Evolutionary conservation across 2,797 vertebrate species (phyloP).

Genomic region (Gymnopithys bicolor): DNA sequence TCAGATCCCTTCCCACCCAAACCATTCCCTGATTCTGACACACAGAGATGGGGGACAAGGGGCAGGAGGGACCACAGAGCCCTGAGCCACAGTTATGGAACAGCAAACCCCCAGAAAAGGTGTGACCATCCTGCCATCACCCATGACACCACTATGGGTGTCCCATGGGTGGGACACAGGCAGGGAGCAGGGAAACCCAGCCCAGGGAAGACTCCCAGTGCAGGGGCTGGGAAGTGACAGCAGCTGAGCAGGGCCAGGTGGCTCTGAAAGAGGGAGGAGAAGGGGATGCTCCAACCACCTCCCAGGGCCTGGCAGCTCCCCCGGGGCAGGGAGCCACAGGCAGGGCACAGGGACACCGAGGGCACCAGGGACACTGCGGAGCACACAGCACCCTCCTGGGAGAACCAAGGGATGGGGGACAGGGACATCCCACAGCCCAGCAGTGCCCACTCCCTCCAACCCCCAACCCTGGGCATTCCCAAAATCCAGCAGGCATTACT

Average conservation of each 20-base stretch:
- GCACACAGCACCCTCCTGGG: neutral
- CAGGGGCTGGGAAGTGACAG: neutral
- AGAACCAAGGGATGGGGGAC: neutral
- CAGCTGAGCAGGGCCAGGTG: accelerated
- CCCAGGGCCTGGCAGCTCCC: neutral
- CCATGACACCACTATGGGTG: neutral
- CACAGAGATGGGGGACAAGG: neutral
- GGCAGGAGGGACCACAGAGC: neutral
- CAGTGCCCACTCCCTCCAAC: neutral
- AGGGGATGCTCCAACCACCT: neutral
- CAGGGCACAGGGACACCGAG: neutral
- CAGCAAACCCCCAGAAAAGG: accelerated
- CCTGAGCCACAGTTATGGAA: neutral
- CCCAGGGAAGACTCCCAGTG: neutral
- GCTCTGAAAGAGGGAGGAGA: neutral
- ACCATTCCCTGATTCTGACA: neutral
- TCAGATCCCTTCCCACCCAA: neutral
- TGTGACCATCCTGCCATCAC: accelerated
- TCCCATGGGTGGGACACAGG: neutral
- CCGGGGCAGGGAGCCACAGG: accelerated
- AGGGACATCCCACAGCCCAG: neutral
- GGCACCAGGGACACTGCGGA: no score
- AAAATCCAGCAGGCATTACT: accelerated
- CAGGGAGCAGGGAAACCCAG: neutral
- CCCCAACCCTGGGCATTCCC: neutral